Evolutionary conservation across 2,797 vertebrate genomes (phyloP).

Genomic region (Pseudochaenichthys georgianus): DNA sequence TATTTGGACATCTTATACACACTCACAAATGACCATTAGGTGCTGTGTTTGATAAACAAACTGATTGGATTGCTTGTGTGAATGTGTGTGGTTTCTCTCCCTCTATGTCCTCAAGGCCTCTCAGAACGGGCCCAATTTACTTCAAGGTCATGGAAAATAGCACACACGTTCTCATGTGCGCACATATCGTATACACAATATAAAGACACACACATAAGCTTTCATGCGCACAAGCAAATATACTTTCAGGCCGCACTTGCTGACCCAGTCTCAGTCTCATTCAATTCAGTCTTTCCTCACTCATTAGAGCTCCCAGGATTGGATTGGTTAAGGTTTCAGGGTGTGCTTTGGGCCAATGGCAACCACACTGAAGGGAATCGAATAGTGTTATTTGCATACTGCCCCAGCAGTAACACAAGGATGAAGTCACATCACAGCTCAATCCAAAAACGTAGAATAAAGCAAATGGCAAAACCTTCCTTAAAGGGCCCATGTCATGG

Average conservation of each 20-base stretch:
- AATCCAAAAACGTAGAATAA: conserved; percentile 61
- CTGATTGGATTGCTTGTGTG: conserved; percentile 86
- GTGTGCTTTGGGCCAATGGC: conserved; percentile 62
- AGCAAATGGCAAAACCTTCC: conserved; percentile 51
- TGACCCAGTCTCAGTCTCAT: conserved; percentile 70
- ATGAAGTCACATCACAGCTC: conserved; percentile 64
- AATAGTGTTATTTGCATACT: conserved; percentile 76
- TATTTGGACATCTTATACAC: conserved; percentile 86
- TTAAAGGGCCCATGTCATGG: not conserved
- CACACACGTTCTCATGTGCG: conserved; percentile 27
- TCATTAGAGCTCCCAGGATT: conserved; percentile 59
- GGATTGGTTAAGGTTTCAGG: conserved; percentile 63
- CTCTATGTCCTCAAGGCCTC: conserved; percentile 74
- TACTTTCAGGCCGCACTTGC: conserved; percentile 54
- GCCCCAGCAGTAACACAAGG: conserved; percentile 61
- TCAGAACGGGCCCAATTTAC: conserved; percentile 69
- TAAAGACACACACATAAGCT: conserved; percentile 32
- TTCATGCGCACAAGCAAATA: conserved; percentile 36
- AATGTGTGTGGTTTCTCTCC: conserved; percentile 81
- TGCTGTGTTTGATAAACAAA: conserved; percentile 88
- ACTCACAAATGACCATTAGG: conserved; percentile 86
- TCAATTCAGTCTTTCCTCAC: conserved; percentile 66
- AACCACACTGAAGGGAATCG: conserved; percentile 67
- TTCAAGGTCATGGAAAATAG: conserved; percentile 78
- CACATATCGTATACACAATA: conserved; percentile 39